Percentiles rank a stretch among this genome's conserved stretches.
Evolutionary conservation across 2,888 invertebrate genomes (phyloP).

Genomic region (Athalia cordata): DNA sequence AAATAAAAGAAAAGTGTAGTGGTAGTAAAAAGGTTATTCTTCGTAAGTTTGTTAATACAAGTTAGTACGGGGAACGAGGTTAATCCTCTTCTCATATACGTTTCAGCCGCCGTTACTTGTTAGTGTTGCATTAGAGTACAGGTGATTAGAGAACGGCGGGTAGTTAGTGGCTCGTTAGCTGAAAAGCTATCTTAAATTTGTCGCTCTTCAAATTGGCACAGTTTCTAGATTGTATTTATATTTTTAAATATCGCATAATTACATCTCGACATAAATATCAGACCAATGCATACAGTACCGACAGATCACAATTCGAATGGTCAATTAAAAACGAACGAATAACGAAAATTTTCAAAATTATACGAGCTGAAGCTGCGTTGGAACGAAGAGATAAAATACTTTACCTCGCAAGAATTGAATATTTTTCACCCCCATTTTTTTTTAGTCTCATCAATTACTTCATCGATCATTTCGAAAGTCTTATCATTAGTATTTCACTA

Average conservation of each 20-base stretch:
- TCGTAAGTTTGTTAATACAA: slow-evolving; percentile 37
- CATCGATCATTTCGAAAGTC: no score
- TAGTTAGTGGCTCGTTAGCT: slow-evolving; percentile 29
- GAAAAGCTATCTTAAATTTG: slow-evolving; percentile 17
- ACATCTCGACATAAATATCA: background rate
- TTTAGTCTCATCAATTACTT: no score
- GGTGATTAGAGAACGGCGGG: slow-evolving; percentile 39
- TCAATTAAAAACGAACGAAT: no score
- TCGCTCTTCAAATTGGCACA: background rate
- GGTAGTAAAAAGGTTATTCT: background rate
- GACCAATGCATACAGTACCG: no score
- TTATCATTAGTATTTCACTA: no score
- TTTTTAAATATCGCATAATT: slow-evolving; percentile 4
- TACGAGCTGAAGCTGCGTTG: no score
- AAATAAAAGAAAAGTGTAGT: background rate
- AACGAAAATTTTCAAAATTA: no score
- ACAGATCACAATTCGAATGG: no score
- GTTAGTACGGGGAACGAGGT: slow-evolving; percentile 36
- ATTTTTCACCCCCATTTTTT: no score
- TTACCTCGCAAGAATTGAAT: no score
- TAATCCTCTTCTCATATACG: slow-evolving; percentile 28
- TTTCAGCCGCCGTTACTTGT: slow-evolving; percentile 13
- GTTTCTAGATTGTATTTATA: background rate
- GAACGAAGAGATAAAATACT: no score
- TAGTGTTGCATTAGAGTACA: slow-evolving; percentile 32